Base-by-base conservation (phyloP, 2,113 vertebrate genomes). In the Lepisosteus osseus region DNA sequence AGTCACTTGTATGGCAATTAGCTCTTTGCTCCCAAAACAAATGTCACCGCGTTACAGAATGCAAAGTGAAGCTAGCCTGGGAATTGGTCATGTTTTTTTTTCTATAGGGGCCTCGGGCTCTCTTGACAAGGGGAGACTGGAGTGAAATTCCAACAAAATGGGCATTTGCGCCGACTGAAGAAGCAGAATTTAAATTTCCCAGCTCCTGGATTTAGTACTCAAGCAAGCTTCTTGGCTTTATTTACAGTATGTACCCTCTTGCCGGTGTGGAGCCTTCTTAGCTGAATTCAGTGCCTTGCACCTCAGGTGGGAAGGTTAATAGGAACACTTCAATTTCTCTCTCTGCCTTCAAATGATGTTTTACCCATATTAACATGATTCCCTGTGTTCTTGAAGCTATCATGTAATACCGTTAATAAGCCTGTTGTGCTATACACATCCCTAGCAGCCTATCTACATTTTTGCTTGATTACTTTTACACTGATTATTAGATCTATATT, bases 401-500 rank as follows among this genome's bases (percentile, higher is more conserved):
- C 9, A 9, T 61, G 2, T 66, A 65, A 63, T 45, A 61, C 61
- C 77, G 84, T 3, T 77, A 77, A 80, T 80, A 70, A 78, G 75
- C 68, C 73, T 73, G 70, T 56, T 7, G 78, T 76, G 67, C 65
- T 68, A 61, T 70, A 61, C 77, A 62, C 44, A 70, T 55, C 59
- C 47, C 61, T 54, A 61, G 71, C 75, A 43, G 44, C 68, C 77
- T 78, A 87, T 84, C 84, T 78, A 54, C 79, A 72, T 73, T 77
- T 70, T 77, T 72, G 80, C 74, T 79, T 78, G 71, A 82, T 78
- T 78, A 82, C 84, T 78, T 80, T 84, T 85, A 82, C 82, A 85
- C 65, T 4, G 47, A 85, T 86, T 87, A 77, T 84, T 87, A 88
- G 89, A 90, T 90, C 92, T 90, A 86, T 77, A 89, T 90, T 89